These are phyloP conservation scores for Leptobrachium ailaonicum DNA, from an alignment of 2,113 vertebrate species.

Conservation along the genomic window DNA sequence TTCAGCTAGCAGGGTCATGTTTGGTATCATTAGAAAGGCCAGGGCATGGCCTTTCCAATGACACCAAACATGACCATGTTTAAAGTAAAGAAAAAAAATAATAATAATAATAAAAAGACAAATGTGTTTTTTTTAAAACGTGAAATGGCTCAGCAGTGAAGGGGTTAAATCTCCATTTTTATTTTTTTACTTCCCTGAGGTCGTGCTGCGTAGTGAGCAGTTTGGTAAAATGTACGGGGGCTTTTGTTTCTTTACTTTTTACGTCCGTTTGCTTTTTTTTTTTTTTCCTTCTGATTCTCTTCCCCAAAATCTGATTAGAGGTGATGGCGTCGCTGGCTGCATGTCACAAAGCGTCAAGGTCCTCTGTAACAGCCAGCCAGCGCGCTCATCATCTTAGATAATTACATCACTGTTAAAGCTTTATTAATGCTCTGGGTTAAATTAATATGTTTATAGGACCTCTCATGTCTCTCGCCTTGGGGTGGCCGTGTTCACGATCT, in stretches of 20 bases:
- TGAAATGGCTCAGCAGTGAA: too few relatives aligned
- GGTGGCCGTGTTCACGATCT: background rate
- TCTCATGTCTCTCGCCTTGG: background rate
- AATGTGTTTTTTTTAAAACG: too few relatives aligned
- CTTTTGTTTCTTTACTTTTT: conserved; percentile 29
- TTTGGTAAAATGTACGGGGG: background rate
- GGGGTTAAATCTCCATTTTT: too few relatives aligned
- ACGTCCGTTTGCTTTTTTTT: too few relatives aligned
- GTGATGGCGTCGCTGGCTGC: conserved; percentile 15
- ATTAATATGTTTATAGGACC: background rate
- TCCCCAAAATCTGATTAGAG: conserved; percentile 49
- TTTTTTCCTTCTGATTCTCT: conserved; percentile 42
- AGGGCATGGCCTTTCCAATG: too few relatives aligned
- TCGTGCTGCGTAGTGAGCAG: conserved; percentile 43
- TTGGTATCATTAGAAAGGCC: too few relatives aligned
- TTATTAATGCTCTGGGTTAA: background rate
- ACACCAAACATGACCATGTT: too few relatives aligned
- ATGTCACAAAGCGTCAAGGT: background rate
- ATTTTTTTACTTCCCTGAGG: conserved; percentile 57
- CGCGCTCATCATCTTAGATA: too few relatives aligned
- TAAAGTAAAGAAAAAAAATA: too few relatives aligned
- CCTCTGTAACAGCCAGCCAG: too few relatives aligned
- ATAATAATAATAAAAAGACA: too few relatives aligned
- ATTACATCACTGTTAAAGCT: background rate
- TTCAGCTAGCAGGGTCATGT: too few relatives aligned